These are phyloP conservation scores for Drosophila lutescens DNA, from an alignment of 2,888 invertebrate genomes.

Conservation along the genomic window DNA sequence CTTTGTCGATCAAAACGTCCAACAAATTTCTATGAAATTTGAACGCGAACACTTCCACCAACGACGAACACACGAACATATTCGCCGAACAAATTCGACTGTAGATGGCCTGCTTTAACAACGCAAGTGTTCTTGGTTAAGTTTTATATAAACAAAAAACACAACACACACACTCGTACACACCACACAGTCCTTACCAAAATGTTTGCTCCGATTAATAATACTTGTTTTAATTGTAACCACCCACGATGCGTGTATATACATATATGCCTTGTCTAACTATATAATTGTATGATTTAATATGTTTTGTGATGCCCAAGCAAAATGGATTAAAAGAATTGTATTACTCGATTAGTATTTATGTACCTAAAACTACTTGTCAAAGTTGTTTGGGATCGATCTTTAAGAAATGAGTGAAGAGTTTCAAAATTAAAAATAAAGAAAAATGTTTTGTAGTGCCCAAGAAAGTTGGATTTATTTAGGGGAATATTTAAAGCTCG, in stretches of 20 bases:
- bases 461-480: slow-evolving; percentile 14
- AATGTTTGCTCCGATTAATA: slow-evolving; percentile 36
- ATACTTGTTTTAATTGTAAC: slow-evolving; percentile 30
- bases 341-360: slow-evolving; percentile 72
- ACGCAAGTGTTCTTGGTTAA: slow-evolving; percentile 58
- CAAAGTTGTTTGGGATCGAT: slow-evolving; percentile 25
- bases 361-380: slow-evolving; percentile 45
- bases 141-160: slow-evolving; percentile 41
- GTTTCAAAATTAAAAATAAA: slow-evolving; percentile 49
- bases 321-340: slow-evolving; percentile 39
- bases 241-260: slow-evolving; percentile 39
- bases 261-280: slow-evolving; percentile 39
- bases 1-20: too few species aligned
- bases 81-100: too few species aligned
- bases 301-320: slow-evolving; percentile 49
- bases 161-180: slow-evolving; percentile 40
- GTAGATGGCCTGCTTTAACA: slow-evolving; percentile 11
- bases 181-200: slow-evolving; percentile 58
- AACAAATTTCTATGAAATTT: too few species aligned
- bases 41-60: too few species aligned
- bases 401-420: slow-evolving; percentile 23
- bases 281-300: slow-evolving; percentile 33
- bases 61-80: too few species aligned
- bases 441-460: slow-evolving; percentile 66
- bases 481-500: too few species aligned